Evolutionary conservation across 2,888 invertebrate genomes (phyloP).

Genomic region (Melipona beecheii): DNA sequence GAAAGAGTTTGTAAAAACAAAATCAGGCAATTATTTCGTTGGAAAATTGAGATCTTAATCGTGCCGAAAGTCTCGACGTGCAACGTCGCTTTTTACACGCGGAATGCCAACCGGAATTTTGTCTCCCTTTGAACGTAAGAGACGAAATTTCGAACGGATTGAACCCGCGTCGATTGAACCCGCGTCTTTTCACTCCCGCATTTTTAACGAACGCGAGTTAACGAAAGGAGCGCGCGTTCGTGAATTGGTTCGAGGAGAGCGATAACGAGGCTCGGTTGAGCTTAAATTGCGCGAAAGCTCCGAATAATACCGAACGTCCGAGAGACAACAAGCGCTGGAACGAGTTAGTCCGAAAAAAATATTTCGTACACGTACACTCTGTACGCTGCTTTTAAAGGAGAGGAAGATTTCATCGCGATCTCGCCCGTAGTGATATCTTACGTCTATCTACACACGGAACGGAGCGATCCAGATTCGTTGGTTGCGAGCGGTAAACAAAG

Average conservation of each 20-base stretch:
- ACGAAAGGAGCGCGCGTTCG: background rate
- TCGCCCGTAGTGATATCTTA: conserved; percentile 3
- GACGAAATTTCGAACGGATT: background rate
- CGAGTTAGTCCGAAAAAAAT: background rate
- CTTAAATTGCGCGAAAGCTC: background rate
- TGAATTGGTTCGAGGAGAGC: background rate
- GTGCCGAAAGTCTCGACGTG: background rate
- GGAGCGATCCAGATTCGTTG: background rate
- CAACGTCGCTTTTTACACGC: background rate
- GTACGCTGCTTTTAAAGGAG: no score
- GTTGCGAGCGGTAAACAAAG: conserved; percentile 13
- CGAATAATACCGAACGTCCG: background rate
- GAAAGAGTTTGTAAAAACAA: background rate
- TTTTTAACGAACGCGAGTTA: background rate
- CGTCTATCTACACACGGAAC: background rate
- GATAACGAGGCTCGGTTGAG: background rate
- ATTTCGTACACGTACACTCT: no score
- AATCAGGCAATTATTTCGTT: background rate
- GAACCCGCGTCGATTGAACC: background rate
- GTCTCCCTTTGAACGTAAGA: no score
- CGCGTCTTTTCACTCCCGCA: no score
- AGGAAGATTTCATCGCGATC: background rate
- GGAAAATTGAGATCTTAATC: background rate
- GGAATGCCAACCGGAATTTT: no score
- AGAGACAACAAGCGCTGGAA: background rate